Evolutionary conservation across 2,888 invertebrate genomes (phyloP), one percentile per base, ranked within the genome.

Genomic region (Ligdia adustata): DNA sequence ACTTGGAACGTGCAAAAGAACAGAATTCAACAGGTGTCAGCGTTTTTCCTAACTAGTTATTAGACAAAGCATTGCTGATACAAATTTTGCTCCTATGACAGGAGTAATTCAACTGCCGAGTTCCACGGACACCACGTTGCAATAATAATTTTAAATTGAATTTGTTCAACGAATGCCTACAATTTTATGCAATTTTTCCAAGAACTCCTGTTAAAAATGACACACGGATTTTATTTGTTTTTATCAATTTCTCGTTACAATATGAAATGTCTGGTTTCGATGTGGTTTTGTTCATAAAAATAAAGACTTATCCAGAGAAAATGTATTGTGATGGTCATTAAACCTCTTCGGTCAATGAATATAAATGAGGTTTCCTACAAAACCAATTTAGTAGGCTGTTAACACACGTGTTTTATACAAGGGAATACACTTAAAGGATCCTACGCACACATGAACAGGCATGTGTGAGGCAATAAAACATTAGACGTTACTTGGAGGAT

Each of bases 401-500:
- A 43, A 28, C 48, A 49, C 59, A 60, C 84, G 85, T 85, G 85
- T 72, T 64, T 51, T 22, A 53, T 64, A 86, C 85, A 85, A 62
- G 76, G 64, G 75, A 83, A 82, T 65, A 75, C 82, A 82, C 82
- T 83, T 80, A 81, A 69, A 42, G 38, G 24, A 45, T 27, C 18
- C 9, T 46, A 15, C 9, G 18, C 28, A 44, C 32, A 49, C 45
- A 44, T 5, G 45, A 48, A 50, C 39, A 52, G 48, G 47, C 51
- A 43, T 49, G 54, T 49, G 54, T 45, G 50, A 60, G 55, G 65
- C 66, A 60, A 67, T 63, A 62, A 55, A 64, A 72, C 72, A 63
- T 72, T 63, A 68, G 72, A 65, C 75, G 75, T 74, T 69, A 73
- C 66, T 63, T 3, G 33, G 33, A 79, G 87, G 87, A 88, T 88